Conservation (phyloP, 2,113 vertebrate species). For the Hippopotamus amphibius region DNA sequence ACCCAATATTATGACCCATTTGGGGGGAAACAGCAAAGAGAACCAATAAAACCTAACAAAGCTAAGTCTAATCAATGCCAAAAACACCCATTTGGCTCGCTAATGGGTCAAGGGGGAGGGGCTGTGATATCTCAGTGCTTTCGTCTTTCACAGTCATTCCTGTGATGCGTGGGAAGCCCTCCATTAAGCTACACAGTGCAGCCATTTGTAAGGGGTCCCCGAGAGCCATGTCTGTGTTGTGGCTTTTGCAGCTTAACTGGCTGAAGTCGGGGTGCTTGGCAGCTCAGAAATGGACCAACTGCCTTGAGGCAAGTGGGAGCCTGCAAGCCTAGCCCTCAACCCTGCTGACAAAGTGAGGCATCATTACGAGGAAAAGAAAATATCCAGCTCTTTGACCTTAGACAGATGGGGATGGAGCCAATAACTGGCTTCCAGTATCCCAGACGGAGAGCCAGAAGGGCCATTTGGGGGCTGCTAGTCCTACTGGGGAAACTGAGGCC, state of each 20-base stretch:
- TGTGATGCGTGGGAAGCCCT: conserved; percentile 71
- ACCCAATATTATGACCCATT: conserved; percentile 62
- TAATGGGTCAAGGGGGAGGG: conserved; percentile 78
- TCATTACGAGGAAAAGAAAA: not conserved
- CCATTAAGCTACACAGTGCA: conserved; percentile 63
- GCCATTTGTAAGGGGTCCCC: conserved; percentile 67
- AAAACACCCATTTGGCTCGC: conserved; percentile 71
- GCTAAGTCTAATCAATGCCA: conserved; percentile 50
- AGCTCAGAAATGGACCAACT: conserved; percentile 61
- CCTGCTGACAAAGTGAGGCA: conserved; percentile 43
- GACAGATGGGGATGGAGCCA: no score
- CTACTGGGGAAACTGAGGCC: not conserved
- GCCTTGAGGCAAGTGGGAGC: conserved; percentile 64
- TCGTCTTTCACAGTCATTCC: not conserved
- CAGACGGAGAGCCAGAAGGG: not conserved
- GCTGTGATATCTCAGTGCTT: conserved; percentile 48
- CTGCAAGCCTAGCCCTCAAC: conserved; percentile 67
- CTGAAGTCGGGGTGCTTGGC: conserved; percentile 60
- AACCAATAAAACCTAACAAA: conserved; percentile 83
- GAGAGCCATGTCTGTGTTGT: conserved; percentile 71
- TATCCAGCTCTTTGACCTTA: not conserved
- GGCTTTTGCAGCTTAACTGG: conserved; percentile 75
- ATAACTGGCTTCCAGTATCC: not conserved
- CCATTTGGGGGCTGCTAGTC: not conserved
- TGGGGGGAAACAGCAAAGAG: conserved; percentile 68